A percentile compares a stretch with the other conserved stretches of the same genome.
Evolutionary conservation across 2,113 vertebrate species (phyloP).

Genomic region (Promerops cafer): DNA sequence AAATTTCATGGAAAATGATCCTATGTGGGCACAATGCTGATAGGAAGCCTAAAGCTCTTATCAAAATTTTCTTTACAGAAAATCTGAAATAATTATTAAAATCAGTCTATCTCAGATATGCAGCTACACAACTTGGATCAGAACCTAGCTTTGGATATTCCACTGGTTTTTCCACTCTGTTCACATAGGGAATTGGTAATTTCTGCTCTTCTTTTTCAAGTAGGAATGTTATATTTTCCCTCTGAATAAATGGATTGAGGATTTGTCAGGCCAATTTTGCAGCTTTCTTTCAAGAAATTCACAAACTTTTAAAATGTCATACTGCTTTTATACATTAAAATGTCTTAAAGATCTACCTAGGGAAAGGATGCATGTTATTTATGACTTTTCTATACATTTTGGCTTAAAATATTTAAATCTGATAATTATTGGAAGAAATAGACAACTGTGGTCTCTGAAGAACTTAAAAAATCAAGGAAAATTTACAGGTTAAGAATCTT

Average conservation of each 20-base stretch:
- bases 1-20: background rate
- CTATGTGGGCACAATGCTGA: background rate
- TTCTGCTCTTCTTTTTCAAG: background rate
- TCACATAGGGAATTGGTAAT: background rate
- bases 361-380: background rate
- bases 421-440: background rate
- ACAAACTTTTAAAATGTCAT: conserved; percentile 24
- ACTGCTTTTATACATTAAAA: conserved; percentile 22
- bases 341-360: background rate
- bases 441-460: background rate
- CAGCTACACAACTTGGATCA: background rate
- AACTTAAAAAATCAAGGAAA: background rate
- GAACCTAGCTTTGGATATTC: background rate
- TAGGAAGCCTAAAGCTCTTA: background rate
- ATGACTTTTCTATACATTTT: background rate
- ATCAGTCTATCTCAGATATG: background rate
- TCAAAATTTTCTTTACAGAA: background rate
- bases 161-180: background rate
- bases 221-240: conserved; percentile 20
- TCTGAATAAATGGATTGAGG: conserved; percentile 12
- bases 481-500: background rate
- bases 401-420: conserved; percentile 23
- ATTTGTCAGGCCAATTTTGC: conserved; percentile 28
- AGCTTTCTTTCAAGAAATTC: conserved; percentile 29
- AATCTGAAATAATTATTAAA: background rate